Conservation (phyloP, 2,797 vertebrate genomes). For the Mionectes olivaceus region DNA sequence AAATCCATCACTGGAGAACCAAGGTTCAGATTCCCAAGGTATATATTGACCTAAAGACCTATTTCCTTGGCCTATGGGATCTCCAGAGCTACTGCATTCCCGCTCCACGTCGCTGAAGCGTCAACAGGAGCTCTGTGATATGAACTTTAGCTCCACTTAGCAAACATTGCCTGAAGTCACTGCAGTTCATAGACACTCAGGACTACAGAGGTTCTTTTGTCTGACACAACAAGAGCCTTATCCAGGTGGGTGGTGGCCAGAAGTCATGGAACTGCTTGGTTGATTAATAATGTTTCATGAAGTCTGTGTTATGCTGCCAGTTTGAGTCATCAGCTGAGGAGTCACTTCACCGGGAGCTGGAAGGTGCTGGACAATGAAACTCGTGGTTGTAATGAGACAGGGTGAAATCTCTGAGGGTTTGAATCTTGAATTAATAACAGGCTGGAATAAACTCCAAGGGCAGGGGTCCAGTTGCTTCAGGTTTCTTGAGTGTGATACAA, state of each 20-base stretch:
- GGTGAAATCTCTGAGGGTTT: background rate
- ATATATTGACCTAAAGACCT: background rate
- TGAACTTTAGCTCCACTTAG: background rate
- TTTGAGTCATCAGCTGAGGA: background rate
- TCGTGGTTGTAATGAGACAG: fast-evolving
- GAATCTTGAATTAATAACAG: background rate
- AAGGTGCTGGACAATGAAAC: background rate
- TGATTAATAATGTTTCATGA: conserved; percentile 8
- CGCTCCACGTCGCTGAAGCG: background rate
- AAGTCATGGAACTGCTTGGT: background rate
- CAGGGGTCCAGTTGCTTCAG: background rate
- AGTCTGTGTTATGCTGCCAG: background rate
- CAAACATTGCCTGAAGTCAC: background rate
- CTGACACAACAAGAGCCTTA: background rate
- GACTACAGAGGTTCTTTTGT: background rate
- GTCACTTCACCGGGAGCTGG: background rate
- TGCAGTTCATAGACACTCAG: background rate
- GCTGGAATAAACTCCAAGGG: background rate
- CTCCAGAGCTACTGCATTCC: background rate
- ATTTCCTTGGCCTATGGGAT: background rate
- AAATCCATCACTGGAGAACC: background rate
- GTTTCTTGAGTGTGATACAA: fast-evolving
- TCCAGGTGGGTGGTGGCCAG: background rate
- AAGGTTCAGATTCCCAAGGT: background rate
- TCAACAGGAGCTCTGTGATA: fast-evolving